These are phyloP conservation scores for Butorides virescens DNA, from an alignment of 2,113 vertebrate genomes.

Conservation along the genomic window DNA sequence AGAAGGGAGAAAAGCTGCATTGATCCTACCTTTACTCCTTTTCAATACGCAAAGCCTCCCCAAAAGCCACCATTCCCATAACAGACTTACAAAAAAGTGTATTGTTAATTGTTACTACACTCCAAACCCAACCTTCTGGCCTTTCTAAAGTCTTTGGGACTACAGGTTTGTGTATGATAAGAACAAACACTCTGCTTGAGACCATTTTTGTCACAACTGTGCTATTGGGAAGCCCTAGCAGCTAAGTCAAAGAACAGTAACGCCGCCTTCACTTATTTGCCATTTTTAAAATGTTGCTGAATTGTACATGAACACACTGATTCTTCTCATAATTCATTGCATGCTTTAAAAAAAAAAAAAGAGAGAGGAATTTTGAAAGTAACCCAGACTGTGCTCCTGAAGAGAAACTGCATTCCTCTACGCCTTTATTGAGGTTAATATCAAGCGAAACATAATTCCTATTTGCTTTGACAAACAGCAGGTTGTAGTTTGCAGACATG, in stretches of 20 bases:
- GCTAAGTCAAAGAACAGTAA: neutral
- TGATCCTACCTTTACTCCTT: neutral
- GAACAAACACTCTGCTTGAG: neutral
- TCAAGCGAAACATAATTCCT: neutral
- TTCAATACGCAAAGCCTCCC: neutral
- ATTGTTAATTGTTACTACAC: conserved; percentile 34
- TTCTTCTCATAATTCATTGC: neutral
- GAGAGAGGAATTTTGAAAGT: neutral
- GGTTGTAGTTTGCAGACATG: neutral
- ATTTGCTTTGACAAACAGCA: neutral
- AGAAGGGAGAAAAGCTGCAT: neutral
- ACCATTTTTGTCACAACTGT: neutral
- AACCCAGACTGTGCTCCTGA: conserved; percentile 11
- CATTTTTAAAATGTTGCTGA: neutral
- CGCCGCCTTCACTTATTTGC: neutral
- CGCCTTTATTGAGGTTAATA: conserved; percentile 14
- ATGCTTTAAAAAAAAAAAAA: neutral
- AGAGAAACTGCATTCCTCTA: neutral
- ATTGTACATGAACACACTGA: neutral
- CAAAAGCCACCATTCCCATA: neutral
- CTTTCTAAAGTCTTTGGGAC: neutral
- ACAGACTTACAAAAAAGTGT: neutral
- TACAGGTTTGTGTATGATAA: neutral
- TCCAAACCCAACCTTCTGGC: neutral
- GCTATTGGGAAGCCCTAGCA: neutral